Evolutionary conservation across 2,888 invertebrate species (phyloP), one percentile per base, ranked within the genome.

Genomic region (Epirrita christyi): DNA sequence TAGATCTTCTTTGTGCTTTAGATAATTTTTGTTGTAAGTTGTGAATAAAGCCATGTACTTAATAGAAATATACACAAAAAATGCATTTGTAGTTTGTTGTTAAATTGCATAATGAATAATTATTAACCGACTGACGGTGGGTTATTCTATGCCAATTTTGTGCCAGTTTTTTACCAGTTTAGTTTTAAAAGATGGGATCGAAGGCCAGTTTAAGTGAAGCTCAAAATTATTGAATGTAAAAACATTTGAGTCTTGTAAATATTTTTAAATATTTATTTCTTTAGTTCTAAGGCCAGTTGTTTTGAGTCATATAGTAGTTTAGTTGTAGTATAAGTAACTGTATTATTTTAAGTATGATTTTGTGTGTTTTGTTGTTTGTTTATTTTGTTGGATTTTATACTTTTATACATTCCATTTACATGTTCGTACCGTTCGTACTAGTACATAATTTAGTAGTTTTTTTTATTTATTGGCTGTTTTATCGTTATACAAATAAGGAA

Each of bases 171-270:
- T 80, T 82, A 81, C 81, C 80, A 83, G 75, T 70, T 59, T 64
- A 61, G 58, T 62, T 74, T 76, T 52, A 64, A n/a, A 62, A 75
- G 72, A 80, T 83, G 87, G 90, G 90, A 88, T 86, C 13, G 65
- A 75, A 75, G 91, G 91, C 91, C 91, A 91, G 91, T 91, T 75
- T 68, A 81, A 77, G 77, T 67, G 80, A 89, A 83, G 88, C 90
- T 90, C 90, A 87, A 91, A 90, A 89, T 89, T 71, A 71, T 21
- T 21, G 21, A 70, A 78, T 89, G 89, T 91, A 90, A 89, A 90
- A 89, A 88, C 80, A 57, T 61, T 56, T 64, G 66, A 65, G 67
- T 63, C 59, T 62, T 66, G 59, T 66, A 65, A 57, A 62, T 61
- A 51, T 60, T 57, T 75, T 63, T 86, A 86, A 85, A 83, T 91